phyloP scores from a whole-genome alignment of 2,113 vertebrate genomes.

The Albula glossodonta region DNA sequence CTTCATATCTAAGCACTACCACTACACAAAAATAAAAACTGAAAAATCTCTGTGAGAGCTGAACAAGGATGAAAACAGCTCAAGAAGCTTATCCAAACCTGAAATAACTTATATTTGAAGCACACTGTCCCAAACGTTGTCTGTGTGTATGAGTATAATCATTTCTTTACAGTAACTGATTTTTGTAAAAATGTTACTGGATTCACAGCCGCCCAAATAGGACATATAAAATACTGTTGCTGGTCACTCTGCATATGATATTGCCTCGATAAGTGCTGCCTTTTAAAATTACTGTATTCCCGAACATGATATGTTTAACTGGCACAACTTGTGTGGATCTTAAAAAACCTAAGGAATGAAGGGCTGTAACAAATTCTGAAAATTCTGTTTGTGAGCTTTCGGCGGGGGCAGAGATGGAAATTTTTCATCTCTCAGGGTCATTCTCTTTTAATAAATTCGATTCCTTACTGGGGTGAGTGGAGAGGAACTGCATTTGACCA shows the following conservation, averaged over 20 bases:
- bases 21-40: not conserved
- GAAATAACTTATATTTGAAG: too few relatives aligned
- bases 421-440: constrained; percentile 51
- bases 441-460: constrained; percentile 49
- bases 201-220: too few relatives aligned
- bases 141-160: too few relatives aligned
- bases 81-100: not conserved
- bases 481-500: not conserved
- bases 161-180: too few relatives aligned
- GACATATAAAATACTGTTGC: too few relatives aligned
- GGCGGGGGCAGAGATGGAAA: constrained; percentile 28
- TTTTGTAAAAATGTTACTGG: too few relatives aligned
- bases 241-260: too few relatives aligned
- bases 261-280: too few relatives aligned
- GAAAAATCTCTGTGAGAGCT: not conserved
- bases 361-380: not conserved
- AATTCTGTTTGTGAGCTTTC: not conserved
- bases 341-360: not conserved
- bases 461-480: constrained; percentile 44
- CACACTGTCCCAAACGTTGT: too few relatives aligned
- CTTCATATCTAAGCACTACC: not conserved
- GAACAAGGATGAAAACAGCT: not conserved
- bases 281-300: too few relatives aligned
- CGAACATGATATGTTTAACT: too few relatives aligned
- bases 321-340: not conserved